Percentiles rank a stretch among this genome's conserved stretches.
Conservation (phyloP, 2,888 invertebrate genomes). For the Nipponacmea schrenckii region DNA sequence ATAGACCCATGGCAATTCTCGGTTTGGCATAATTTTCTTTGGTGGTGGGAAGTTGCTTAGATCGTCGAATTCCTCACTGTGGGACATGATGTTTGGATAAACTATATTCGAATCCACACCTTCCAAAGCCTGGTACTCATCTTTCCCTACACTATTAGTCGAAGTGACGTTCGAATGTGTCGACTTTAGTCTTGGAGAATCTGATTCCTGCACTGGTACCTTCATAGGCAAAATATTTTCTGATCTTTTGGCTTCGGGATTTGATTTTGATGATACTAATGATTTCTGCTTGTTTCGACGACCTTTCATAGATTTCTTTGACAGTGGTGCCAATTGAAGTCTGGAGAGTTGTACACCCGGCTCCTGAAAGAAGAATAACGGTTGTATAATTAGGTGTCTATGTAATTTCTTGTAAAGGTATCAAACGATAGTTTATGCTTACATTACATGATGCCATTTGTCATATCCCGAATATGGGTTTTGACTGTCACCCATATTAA, state of each 20-base stretch:
- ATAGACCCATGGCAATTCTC: constrained; percentile 58
- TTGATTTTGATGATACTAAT: constrained; percentile 10
- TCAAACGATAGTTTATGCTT: too few species aligned
- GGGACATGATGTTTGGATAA: constrained; percentile 37
- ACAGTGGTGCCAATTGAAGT: constrained; percentile 11
- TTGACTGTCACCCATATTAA: too few species aligned
- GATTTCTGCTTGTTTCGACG: not conserved
- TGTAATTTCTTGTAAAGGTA: not conserved
- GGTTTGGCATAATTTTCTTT: constrained; percentile 44
- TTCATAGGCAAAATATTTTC: not conserved
- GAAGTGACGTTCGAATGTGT: not conserved
- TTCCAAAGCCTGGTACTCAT: not conserved
- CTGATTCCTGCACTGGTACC: not conserved
- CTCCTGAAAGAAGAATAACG: not conserved
- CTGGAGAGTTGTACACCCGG: constrained; percentile 5
- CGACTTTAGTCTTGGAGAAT: not conserved
- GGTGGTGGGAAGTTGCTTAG: constrained; percentile 48
- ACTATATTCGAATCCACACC: constrained; percentile 29
- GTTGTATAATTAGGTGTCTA: too few species aligned
- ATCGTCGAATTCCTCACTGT: constrained; percentile 48
- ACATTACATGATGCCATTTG: too few species aligned
- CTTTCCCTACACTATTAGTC: not conserved
- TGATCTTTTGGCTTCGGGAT: constrained; percentile 1
- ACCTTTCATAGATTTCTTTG: constrained; percentile 9
- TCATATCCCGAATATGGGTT: too few species aligned